These are phyloP conservation scores for Halictus rubicundus DNA, from an alignment of 1,140 invertebrate genomes.

Conservation along the genomic window DNA sequence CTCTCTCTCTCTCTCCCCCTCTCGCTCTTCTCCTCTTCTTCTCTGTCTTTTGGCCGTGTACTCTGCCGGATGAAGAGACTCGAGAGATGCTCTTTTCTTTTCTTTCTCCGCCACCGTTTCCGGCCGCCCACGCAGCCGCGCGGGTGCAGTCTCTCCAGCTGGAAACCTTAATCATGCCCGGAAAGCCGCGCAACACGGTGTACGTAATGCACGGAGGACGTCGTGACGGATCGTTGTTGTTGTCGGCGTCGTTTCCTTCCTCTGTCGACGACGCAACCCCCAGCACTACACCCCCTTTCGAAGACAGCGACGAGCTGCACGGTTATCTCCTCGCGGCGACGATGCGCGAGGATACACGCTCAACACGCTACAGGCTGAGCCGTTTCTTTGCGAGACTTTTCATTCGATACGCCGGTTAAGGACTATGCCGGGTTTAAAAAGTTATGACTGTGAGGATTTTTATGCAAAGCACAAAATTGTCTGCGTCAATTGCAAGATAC, in stretches of 20 bases:
- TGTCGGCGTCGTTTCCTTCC: too few species aligned
- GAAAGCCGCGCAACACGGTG: slow-evolving; percentile 15
- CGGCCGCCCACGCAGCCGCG: not conserved
- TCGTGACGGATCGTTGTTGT: slow-evolving; percentile 25
- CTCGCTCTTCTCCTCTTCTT: too few species aligned
- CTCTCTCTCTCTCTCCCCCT: not conserved
- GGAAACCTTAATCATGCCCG: slow-evolving; percentile 20
- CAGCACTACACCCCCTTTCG: not conserved
- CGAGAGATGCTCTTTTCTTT: not conserved
- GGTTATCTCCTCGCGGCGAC: not conserved
- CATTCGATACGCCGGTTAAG: too few species aligned
- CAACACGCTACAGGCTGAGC: not conserved
- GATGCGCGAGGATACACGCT: not conserved
- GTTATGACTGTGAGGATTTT: too few species aligned
- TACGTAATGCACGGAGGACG: slow-evolving; percentile 17
- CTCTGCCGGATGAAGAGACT: slow-evolving; percentile 34
- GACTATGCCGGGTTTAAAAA: too few species aligned
- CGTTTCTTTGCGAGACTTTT: too few species aligned
- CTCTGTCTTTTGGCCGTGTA: not conserved
- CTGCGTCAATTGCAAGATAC: too few species aligned
- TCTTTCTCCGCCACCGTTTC: not conserved
- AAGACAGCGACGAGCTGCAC: too few species aligned
- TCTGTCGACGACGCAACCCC: too few species aligned
- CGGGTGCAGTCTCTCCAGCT: not conserved
- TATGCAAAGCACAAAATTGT: too few species aligned